These are phyloP conservation scores for Alfaro cultratus DNA, from an alignment of 2,797 vertebrate species.

Conservation along the genomic window DNA sequence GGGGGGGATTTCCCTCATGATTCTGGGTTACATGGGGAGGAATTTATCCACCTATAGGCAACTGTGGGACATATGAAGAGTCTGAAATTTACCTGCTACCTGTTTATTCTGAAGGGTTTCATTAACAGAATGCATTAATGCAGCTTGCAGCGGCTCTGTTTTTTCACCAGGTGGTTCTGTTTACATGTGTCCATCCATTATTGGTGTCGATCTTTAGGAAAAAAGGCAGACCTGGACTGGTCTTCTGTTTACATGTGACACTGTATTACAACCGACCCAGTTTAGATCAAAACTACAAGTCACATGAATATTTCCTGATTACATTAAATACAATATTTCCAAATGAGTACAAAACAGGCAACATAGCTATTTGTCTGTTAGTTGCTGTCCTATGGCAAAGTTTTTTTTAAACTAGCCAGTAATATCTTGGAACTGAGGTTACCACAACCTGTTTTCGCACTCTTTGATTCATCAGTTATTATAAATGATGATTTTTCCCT, in stretches of 20 bases:
- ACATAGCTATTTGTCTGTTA: not conserved
- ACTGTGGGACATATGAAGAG: not conserved
- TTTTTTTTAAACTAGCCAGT: too few relatives aligned
- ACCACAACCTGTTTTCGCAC: not conserved
- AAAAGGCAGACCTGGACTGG: not conserved
- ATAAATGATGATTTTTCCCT: not conserved
- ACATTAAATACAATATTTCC: not conserved
- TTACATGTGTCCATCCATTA: not conserved
- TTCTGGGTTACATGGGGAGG: not conserved
- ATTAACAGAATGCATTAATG: not conserved
- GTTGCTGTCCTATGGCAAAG: not conserved
- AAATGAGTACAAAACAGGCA: not conserved
- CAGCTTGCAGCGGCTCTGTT: not conserved
- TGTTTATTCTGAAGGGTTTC: not conserved
- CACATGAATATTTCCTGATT: not conserved
- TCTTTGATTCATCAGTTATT: not conserved
- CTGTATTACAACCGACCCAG: not conserved
- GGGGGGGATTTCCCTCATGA: not conserved
- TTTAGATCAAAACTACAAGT: not conserved
- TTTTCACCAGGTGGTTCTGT: not conserved
- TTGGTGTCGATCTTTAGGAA: not conserved
- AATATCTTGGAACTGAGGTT: not conserved
- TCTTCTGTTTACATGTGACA: not conserved
- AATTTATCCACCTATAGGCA: not conserved
- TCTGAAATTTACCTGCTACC: not conserved